A percentile compares a stretch with the other conserved stretches of the same genome.
Evolutionary conservation across 1,140 invertebrate species (phyloP).

Genomic region (Calycopis cecrops): DNA sequence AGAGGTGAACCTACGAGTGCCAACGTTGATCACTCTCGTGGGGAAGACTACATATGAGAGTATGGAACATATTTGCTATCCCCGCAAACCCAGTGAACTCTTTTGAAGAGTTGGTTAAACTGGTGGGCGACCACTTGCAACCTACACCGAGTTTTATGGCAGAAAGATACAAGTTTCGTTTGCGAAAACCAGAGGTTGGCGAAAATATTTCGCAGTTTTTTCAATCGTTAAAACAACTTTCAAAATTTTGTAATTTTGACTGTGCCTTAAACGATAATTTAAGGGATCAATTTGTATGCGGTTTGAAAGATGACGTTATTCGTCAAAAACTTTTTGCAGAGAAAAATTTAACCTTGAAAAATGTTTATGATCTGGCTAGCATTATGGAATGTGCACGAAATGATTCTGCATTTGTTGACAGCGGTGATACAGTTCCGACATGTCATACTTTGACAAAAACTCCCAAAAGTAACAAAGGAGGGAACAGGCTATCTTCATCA

Average conservation of each 20-base stretch:
- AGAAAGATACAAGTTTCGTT: constrained; percentile 29
- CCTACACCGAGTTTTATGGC: constrained; percentile 22
- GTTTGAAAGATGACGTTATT: constrained; percentile 24
- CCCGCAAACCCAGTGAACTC: constrained; percentile 18
- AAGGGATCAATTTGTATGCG: constrained; percentile 33
- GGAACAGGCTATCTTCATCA: background rate
- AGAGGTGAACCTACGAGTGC: constrained; percentile 15
- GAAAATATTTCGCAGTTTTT: constrained; percentile 25
- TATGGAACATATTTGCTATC: constrained; percentile 21
- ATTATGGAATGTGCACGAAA: constrained; percentile 24
- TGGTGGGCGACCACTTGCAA: constrained; percentile 18
- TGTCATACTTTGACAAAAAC: background rate
- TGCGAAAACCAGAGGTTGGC: constrained; percentile 15
- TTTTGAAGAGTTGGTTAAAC: constrained; percentile 13
- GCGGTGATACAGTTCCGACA: background rate
- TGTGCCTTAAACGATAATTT: constrained; percentile 22
- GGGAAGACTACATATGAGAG: constrained; percentile 21
- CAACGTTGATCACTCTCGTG: constrained; percentile 26
- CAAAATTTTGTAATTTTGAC: constrained; percentile 22
- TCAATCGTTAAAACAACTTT: constrained; percentile 25
- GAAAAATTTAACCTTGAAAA: constrained; percentile 17
- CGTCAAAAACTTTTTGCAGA: constrained; percentile 31
- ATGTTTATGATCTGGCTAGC: constrained; percentile 19
- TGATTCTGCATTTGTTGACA: background rate
- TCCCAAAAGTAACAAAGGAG: background rate